Conservation (phyloP, 2,113 vertebrate genomes). For the Spermophilus dauricus region DNA sequence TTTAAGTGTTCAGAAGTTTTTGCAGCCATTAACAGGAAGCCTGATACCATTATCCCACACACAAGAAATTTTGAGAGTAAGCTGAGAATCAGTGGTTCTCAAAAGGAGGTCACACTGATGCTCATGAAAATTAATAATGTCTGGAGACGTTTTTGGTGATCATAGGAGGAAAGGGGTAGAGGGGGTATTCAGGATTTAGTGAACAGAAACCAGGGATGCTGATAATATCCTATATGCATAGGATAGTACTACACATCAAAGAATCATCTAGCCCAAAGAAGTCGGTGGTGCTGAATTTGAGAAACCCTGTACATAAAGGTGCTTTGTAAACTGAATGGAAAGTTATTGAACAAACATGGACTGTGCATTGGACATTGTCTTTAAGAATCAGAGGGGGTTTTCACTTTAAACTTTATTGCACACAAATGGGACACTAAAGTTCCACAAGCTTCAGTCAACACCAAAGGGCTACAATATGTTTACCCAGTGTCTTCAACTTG, state of each 20-base stretch:
- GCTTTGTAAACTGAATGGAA: background rate
- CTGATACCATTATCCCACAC: background rate
- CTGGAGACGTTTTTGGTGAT: background rate
- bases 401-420: background rate
- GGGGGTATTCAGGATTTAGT: accelerated
- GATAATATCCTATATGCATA: background rate
- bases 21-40: background rate
- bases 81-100: background rate
- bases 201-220: background rate
- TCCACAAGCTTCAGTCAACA: background rate
- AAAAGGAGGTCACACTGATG: background rate
- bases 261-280: background rate
- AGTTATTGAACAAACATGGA: background rate
- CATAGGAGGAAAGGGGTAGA: background rate
- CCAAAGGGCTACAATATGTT: background rate
- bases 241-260: background rate
- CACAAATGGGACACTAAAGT: background rate
- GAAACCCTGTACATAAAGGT: background rate
- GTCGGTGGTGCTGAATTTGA: background rate
- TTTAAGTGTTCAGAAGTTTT: background rate
- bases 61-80: background rate
- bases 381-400: background rate
- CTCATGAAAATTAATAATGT: background rate
- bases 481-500: background rate
- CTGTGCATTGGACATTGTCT: background rate